Conservation (phyloP, 2,888 invertebrate genomes). For the Lasioglossum calceatum region DNA sequence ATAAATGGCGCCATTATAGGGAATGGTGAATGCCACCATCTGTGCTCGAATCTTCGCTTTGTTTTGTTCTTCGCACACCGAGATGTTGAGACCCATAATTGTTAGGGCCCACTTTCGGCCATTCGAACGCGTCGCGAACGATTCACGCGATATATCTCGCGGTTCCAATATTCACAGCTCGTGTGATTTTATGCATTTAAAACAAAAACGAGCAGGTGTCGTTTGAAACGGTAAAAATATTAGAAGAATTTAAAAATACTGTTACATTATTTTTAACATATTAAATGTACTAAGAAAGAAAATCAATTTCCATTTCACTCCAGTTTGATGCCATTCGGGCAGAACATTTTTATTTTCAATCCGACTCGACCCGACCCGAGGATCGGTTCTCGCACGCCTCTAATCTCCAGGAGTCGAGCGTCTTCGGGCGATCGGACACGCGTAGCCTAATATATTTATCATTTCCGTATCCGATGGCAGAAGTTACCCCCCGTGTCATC, state of each 20-base stretch:
- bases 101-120: slow-evolving; percentile 1
- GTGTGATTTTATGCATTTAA: not conserved
- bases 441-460: slow-evolving; percentile 43
- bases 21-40: not conserved
- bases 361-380: too few species aligned
- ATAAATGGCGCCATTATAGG: not conserved
- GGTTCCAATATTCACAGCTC: not conserved
- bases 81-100: slow-evolving; percentile 1
- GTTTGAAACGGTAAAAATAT: not conserved
- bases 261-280: not conserved
- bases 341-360: not conserved
- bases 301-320: not conserved
- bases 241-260: not conserved
- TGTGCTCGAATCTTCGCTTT: not conserved
- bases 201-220: not conserved
- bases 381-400: not conserved
- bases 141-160: not conserved
- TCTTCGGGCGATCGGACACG: slow-evolving; percentile 2
- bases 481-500: slow-evolving; percentile 57
- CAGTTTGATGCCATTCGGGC: not conserved
- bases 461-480: slow-evolving; percentile 52
- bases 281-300: not conserved
- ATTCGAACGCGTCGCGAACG: not conserved
- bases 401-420: not conserved
- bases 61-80: not conserved